Conservation (phyloP, 2,888 invertebrate genomes). For the Micoletzkya japonica region DNA sequence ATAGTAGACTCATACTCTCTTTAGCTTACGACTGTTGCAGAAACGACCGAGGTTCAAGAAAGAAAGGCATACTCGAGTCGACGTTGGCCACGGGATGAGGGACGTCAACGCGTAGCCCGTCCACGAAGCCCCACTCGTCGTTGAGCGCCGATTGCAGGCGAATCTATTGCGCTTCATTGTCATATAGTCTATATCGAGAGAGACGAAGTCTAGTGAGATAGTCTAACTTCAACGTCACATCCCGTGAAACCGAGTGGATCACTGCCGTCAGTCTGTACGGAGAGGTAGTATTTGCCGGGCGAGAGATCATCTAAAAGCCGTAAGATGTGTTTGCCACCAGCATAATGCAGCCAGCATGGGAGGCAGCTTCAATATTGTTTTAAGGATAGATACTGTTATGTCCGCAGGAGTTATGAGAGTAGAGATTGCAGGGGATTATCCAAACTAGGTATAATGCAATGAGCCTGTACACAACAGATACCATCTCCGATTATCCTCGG, state of each 20-base stretch:
- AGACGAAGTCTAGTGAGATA: background rate
- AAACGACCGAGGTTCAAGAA: background rate
- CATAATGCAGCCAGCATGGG: no score
- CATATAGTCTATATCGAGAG: background rate
- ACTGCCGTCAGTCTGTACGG: background rate
- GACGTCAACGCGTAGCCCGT: slow-evolving; percentile 12
- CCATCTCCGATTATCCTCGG: slow-evolving; percentile 40
- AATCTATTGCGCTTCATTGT: background rate
- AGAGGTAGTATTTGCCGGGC: slow-evolving; percentile 21
- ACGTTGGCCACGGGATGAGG: slow-evolving; percentile 9
- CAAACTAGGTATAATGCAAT: background rate
- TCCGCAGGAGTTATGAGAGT: no score
- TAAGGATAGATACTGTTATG: no score
- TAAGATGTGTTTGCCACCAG: no score
- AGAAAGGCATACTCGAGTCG: slow-evolving; percentile 4
- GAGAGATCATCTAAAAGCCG: slow-evolving; percentile 11
- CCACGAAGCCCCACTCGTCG: slow-evolving; percentile 22
- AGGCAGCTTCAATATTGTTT: no score
- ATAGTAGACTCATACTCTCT: no score
- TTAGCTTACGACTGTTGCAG: no score
- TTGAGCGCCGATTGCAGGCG: slow-evolving; percentile 24
- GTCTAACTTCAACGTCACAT: slow-evolving; percentile 14
- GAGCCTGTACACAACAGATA: background rate
- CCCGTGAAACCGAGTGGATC: background rate
- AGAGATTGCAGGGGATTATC: no score